phyloP scores from a whole-genome alignment of 1,140 invertebrate genomes.

The Scaptomyza graminum region DNA sequence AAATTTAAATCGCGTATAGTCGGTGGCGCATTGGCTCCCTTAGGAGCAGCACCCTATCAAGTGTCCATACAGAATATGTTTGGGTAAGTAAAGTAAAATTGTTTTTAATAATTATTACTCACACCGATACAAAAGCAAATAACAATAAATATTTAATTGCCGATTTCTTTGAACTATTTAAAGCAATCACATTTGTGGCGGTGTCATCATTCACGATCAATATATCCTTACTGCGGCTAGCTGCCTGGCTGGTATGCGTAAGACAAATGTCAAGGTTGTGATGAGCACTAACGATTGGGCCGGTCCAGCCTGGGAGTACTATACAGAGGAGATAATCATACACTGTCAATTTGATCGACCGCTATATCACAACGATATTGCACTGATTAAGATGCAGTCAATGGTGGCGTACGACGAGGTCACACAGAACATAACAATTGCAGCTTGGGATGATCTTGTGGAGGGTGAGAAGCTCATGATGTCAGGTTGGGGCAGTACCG shows the following conservation, averaged over 20 bases:
- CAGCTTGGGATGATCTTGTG: constrained; percentile 48
- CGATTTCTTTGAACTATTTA: not conserved
- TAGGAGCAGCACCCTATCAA: constrained; percentile 82
- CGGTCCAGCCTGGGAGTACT: constrained; percentile 52
- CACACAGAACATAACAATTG: constrained; percentile 83
- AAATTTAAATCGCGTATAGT: constrained; percentile 67
- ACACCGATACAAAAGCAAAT: too few relatives aligned
- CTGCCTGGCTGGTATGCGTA: constrained; percentile 69
- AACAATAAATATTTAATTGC: too few relatives aligned
- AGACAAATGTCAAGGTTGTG: constrained; percentile 53
- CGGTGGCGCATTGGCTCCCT: constrained; percentile 79
- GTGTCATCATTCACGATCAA: constrained; percentile 77
- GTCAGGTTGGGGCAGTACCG: constrained; percentile 85
- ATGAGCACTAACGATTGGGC: constrained; percentile 75
- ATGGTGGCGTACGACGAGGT: constrained; percentile 84
- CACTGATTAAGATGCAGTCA: constrained; percentile 82
- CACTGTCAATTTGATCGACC: constrained; percentile 80
- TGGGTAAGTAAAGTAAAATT: constrained; percentile 32
- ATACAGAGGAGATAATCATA: constrained; percentile 52
- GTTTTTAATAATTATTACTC: too few relatives aligned
- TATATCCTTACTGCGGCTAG: constrained; percentile 84
- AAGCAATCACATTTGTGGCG: constrained; percentile 83
- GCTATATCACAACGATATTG: constrained; percentile 85
- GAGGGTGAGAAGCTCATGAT: constrained; percentile 80
- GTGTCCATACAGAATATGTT: constrained; percentile 74